phyloP scores from a whole-genome alignment of 2,888 invertebrate genomes.

The Ecliptopera silaceata region DNA sequence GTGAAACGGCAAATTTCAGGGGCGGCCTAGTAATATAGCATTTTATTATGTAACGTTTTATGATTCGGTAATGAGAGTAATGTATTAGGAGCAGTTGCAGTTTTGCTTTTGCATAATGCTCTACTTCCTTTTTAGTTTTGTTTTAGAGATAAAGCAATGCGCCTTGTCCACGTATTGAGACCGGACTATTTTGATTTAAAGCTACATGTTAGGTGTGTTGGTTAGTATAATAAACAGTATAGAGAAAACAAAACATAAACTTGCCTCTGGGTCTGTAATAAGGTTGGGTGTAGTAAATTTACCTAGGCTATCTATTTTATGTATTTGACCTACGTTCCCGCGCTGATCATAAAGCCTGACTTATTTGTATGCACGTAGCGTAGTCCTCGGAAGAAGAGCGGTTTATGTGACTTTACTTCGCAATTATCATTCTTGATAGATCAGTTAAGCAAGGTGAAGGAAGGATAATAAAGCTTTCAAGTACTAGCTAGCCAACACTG shows the following conservation, averaged over 20 bases:
- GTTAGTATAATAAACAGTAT: no score
- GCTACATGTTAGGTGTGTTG: no score
- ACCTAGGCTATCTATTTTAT: neutral
- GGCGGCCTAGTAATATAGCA: neutral
- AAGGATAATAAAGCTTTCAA: neutral
- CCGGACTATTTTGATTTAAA: no score
- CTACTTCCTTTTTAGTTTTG: neutral
- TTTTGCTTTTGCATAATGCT: conserved; percentile 5
- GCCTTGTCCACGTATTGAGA: no score
- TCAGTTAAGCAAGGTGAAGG: neutral
- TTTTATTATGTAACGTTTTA: conserved; percentile 17
- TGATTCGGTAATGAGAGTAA: conserved; percentile 11
- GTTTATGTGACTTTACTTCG: conserved; percentile 2
- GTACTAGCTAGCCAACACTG: no score
- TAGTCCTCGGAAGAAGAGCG: neutral
- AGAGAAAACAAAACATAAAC: no score
- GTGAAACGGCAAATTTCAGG: neutral
- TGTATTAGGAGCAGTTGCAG: conserved; percentile 12
- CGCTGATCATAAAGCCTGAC: neutral
- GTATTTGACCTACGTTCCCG: neutral
- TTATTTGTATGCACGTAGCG: conserved; percentile 4
- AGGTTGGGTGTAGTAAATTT: no score
- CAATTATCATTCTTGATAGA: neutral
- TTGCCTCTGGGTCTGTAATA: no score
- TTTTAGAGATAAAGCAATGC: neutral